Evolutionary conservation across 1,140 invertebrate species (phyloP).

Genomic region (Trichonephila clavipes): DNA sequence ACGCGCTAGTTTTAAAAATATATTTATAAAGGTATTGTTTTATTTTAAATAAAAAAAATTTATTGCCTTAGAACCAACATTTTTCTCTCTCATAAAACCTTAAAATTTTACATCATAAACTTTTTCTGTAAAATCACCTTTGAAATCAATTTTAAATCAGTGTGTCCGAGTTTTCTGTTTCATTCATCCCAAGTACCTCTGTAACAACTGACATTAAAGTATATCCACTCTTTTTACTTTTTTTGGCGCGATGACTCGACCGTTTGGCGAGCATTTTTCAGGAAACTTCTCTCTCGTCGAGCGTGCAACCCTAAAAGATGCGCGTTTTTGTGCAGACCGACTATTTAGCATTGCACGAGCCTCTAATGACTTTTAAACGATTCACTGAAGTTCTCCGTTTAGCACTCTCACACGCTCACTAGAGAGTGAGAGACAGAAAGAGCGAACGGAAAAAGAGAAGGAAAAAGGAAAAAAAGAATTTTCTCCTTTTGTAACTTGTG

Average conservation of each 20-base stretch:
- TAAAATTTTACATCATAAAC: too few relatives aligned
- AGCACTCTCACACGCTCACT: conserved; percentile 53
- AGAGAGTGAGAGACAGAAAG: conserved; percentile 19
- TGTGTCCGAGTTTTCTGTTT: too few relatives aligned
- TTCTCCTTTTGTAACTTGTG: neutral
- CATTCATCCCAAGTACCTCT: too few relatives aligned
- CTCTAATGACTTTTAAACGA: conserved; percentile 76
- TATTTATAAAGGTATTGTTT: too few relatives aligned
- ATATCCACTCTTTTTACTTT: neutral
- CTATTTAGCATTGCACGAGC: conserved; percentile 74
- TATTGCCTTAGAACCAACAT: too few relatives aligned
- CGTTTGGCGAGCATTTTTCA: conserved; percentile 19
- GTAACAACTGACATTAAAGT: too few relatives aligned
- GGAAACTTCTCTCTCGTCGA: neutral
- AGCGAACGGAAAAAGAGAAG: neutral
- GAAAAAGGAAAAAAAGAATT: neutral
- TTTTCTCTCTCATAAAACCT: too few relatives aligned
- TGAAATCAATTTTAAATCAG: too few relatives aligned
- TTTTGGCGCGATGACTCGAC: conserved; percentile 5
- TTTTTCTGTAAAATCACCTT: too few relatives aligned
- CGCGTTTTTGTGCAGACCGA: conserved; percentile 74
- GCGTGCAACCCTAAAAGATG: conserved; percentile 63
- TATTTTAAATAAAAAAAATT: too few relatives aligned
- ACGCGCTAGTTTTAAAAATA: too few relatives aligned
- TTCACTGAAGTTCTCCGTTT: conserved; percentile 74